Evolutionary conservation across 2,888 invertebrate species (phyloP).

Genomic region (Pachymerium ferrugineum): DNA sequence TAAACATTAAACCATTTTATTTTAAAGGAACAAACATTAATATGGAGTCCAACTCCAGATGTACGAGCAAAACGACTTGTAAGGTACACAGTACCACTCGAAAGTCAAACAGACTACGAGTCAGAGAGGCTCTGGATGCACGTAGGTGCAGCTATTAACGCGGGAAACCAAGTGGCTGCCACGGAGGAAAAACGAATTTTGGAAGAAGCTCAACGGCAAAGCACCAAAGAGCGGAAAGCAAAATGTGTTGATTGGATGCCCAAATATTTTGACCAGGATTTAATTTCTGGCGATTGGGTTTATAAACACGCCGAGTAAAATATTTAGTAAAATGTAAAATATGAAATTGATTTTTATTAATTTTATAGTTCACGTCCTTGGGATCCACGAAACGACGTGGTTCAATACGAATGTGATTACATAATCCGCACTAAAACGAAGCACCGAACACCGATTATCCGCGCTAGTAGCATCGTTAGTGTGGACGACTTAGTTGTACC

Average conservation of each 20-base stretch:
- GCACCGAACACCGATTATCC: constrained; percentile 67
- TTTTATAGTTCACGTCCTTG: constrained; percentile 64
- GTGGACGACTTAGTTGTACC: constrained; percentile 49
- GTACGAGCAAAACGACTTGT: constrained; percentile 66
- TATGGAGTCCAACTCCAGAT: constrained; percentile 65
- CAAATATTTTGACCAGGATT: constrained; percentile 62
- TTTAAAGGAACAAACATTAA: constrained; percentile 45
- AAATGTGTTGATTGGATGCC: constrained; percentile 67
- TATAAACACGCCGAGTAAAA: constrained; percentile 67
- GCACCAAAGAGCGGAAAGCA: constrained; percentile 63
- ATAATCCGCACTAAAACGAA: constrained; percentile 70
- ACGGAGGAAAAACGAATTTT: constrained; percentile 85
- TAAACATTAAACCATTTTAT: background rate
- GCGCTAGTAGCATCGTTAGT: constrained; percentile 65
- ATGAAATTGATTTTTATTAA: background rate
- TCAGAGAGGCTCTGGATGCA: constrained; percentile 81
- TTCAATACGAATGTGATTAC: constrained; percentile 80
- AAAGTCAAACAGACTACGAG: constrained; percentile 71
- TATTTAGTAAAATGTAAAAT: background rate
- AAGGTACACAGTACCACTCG: constrained; percentile 70
- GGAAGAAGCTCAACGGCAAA: constrained; percentile 76
- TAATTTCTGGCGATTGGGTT: constrained; percentile 59
- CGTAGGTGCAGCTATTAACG: constrained; percentile 75
- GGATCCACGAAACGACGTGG: constrained; percentile 76
- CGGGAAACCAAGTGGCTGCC: constrained; percentile 78